phyloP scores from a whole-genome alignment of 1,140 invertebrate genomes.

The Diorhabda sublineata region DNA sequence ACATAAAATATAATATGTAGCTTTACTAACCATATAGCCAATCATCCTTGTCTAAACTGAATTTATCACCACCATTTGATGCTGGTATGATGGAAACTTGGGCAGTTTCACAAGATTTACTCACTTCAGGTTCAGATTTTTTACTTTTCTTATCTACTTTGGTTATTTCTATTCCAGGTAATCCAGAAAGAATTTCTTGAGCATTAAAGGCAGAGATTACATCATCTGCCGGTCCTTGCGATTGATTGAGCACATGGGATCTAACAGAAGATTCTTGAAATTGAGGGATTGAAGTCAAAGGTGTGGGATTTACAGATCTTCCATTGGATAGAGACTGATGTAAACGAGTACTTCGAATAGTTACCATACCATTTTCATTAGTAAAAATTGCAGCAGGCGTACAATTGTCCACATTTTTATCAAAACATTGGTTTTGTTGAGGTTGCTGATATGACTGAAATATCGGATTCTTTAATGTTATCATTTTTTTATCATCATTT shows the following conservation, averaged over 20 bases:
- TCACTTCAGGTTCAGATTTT: slow-evolving; percentile 26
- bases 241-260: slow-evolving; percentile 7
- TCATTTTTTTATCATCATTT: slow-evolving; percentile 50
- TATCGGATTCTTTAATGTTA: slow-evolving; percentile 71
- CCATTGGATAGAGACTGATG: slow-evolving; percentile 38
- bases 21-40: slow-evolving; percentile 40
- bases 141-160: slow-evolving; percentile 40
- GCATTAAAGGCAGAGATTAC: slow-evolving; percentile 36
- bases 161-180: slow-evolving; percentile 46
- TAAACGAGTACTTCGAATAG: slow-evolving; percentile 65
- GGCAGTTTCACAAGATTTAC: slow-evolving; percentile 36
- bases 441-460: slow-evolving; percentile 50
- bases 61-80: slow-evolving; percentile 36
- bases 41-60: slow-evolving; percentile 41
- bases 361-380: slow-evolving; percentile 73
- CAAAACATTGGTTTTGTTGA: slow-evolving; percentile 21
- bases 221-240: slow-evolving; percentile 11
- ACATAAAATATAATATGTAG: too few relatives aligned
- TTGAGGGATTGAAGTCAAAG: slow-evolving; percentile 29
- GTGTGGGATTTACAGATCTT: slow-evolving; percentile 10
- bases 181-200: slow-evolving; percentile 43
- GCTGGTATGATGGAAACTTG: slow-evolving; percentile 46
- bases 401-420: slow-evolving; percentile 26
- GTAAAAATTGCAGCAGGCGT: slow-evolving; percentile 64
- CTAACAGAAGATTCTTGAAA: slow-evolving; percentile 22